A percentile compares a stretch with the other conserved stretches of the same genome.
These are phyloP conservation scores for Magallana nippona DNA, from an alignment of 2,888 invertebrate genomes.

Conservation along the genomic window DNA sequence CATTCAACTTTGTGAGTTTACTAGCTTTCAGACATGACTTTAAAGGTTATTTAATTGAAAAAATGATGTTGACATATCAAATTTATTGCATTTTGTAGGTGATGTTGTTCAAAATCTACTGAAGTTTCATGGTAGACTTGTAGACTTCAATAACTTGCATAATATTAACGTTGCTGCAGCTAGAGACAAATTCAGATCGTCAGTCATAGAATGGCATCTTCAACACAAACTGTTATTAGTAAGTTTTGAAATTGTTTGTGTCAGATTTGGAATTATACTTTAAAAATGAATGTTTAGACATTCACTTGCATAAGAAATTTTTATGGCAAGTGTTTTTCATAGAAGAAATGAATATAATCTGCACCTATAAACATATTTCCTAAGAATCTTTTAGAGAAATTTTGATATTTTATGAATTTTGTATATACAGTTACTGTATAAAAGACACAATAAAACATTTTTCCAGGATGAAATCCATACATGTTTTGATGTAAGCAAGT, in stretches of 20 bases:
- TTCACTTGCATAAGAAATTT: no score
- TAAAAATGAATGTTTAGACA: no score
- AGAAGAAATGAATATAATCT: no score
- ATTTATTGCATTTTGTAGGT: constrained; percentile 55
- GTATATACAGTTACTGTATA: no score
- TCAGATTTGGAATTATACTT: no score
- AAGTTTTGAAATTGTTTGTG: constrained; percentile 13
- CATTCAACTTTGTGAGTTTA: no score
- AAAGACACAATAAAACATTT: background rate
- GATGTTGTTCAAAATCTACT: constrained; percentile 52
- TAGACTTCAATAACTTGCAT: constrained; percentile 51
- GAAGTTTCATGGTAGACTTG: constrained; percentile 52
- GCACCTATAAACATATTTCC: no score
- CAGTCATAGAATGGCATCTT: constrained; percentile 64
- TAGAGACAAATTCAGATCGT: constrained; percentile 52
- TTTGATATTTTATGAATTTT: background rate
- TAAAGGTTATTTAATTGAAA: no score
- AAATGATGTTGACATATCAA: no score
- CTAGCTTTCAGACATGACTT: no score
- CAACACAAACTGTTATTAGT: constrained; percentile 62
- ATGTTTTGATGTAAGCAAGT: constrained; percentile 65
- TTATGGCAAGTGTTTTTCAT: no score
- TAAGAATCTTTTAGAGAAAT: no score
- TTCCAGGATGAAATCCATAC: constrained; percentile 66
- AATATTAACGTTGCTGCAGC: constrained; percentile 47